Evolutionary conservation across 2,888 invertebrate genomes (phyloP), one percentile per base, ranked within the genome.

Genomic region (Sarcophaga variegata): DNA sequence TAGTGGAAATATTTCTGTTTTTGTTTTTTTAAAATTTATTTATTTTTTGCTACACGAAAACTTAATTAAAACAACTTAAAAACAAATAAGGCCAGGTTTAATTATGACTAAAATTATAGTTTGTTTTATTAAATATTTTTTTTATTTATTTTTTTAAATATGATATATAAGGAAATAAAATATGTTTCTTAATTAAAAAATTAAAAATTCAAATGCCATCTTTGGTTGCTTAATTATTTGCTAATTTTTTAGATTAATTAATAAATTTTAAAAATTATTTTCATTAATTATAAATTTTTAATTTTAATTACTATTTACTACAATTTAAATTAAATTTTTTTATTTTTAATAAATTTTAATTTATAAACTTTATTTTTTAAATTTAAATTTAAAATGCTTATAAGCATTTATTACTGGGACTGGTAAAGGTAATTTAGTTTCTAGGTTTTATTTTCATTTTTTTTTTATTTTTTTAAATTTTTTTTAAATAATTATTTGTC

Each of bases 211-310:
- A 87, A 84, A 87, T 87, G 87, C 84, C 87, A 82, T 87, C 87
- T 87, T 87, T 87, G 87, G 87, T 87, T 84, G 78, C 81, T 79
- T 82, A 87, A 81, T 87, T 84, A 87, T 83, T 84, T 84, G 78
- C 87, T 87, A 87, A 14, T 25, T 78, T 37, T 25, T 37, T 37
- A 37, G 37, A 37, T 37, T 37, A 37, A 37, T 37, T 37, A 37
- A 37, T 37, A 37, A 37, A 37, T 37, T 37, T 37, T 37, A 37
- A 37, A 37, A 37, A 37, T 37, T 37, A 37, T 37, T 37, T 37
- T 37, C 0, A 37, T 37, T 37, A 67, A 60, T 81, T 78, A 75
- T 49, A 14, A 49, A 49, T 59, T 54, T 72, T 71, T 67, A 63
- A 81, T 70, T 14, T 49, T 14, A 76, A 67, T 79, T 81, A 82